Evolutionary conservation across 1,140 invertebrate genomes (phyloP).

Genomic region (Habropoda laboriosa): DNA sequence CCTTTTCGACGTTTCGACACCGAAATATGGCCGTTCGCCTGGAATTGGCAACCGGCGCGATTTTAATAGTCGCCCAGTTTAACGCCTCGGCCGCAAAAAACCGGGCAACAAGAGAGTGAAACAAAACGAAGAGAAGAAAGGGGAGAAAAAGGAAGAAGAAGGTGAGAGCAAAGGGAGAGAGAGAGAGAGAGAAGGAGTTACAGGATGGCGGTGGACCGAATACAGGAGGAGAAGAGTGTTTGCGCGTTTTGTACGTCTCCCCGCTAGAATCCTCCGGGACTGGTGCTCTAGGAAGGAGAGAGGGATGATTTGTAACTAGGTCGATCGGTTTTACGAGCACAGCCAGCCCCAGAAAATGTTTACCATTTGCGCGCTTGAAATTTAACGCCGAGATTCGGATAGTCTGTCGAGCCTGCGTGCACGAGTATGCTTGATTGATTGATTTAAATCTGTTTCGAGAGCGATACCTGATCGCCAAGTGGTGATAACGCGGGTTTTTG

Average conservation of each 20-base stretch:
- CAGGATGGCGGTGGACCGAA: neutral
- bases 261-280: neutral
- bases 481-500: neutral
- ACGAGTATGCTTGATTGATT: neutral
- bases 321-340: constrained; percentile 27
- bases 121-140: constrained; percentile 8
- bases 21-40: constrained; percentile 57
- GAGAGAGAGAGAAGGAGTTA: neutral
- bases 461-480: neutral
- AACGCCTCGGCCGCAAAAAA: constrained; percentile 30
- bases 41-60: constrained; percentile 53
- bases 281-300: neutral
- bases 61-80: constrained; percentile 54
- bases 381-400: constrained; percentile 3
- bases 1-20: constrained; percentile 63
- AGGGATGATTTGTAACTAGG: constrained; percentile 44
- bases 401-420: too few species aligned
- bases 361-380: constrained; percentile 5
- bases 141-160: neutral
- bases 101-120: neutral
- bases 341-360: constrained; percentile 14
- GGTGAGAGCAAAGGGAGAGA: neutral
- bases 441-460: constrained; percentile 4
- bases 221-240: constrained; percentile 2
- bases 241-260: constrained; percentile 22